phyloP scores from a whole-genome alignment of 2,113 vertebrate species.

The Tragulus kanchil region DNA sequence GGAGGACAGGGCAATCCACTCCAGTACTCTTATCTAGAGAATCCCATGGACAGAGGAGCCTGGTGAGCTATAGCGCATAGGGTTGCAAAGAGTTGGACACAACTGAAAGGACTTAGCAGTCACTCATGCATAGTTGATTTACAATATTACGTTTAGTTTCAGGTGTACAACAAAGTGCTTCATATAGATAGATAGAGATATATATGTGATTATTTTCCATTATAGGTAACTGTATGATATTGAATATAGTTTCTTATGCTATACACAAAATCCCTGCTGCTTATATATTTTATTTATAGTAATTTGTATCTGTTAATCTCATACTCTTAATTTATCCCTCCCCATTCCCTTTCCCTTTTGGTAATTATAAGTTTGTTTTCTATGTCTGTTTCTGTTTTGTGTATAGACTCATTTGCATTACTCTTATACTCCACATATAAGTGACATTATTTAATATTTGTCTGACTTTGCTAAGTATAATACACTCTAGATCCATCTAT shows the following conservation, averaged over 20 bases:
- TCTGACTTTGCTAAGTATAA: background rate
- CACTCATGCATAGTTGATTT: background rate
- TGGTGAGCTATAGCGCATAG: fast-evolving
- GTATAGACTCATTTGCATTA: background rate
- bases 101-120: background rate
- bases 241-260: background rate
- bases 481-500: background rate
- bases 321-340: background rate
- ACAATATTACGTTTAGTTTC: background rate
- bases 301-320: background rate
- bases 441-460: background rate
- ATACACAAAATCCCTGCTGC: background rate
- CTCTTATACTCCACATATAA: background rate
- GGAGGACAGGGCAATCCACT: background rate
- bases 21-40: background rate
- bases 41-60: background rate
- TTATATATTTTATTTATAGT: background rate
- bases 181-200: background rate
- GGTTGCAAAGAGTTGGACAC: background rate
- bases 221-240: background rate
- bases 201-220: background rate
- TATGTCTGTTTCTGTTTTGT: background rate
- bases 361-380: background rate
- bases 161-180: background rate
- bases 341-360: background rate